phyloP scores from a whole-genome alignment of 2,797 vertebrate genomes.

The Muscicapa comitata region DNA sequence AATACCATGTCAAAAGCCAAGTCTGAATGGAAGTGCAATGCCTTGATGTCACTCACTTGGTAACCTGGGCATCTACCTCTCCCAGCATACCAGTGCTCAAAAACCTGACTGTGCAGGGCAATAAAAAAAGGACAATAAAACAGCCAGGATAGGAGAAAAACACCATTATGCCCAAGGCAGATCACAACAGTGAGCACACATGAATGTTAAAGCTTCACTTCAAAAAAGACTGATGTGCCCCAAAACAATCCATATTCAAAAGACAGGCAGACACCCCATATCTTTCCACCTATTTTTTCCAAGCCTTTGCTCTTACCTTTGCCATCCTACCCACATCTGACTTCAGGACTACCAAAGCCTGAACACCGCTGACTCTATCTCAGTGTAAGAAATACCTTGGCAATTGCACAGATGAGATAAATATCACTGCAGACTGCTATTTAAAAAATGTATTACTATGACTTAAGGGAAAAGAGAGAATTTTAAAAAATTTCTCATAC shows the following conservation, averaged over 20 bases:
- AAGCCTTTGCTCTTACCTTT: not conserved
- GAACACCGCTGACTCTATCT: not conserved
- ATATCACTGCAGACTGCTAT: not conserved
- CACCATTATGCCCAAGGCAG: not conserved
- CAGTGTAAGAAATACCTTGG: not conserved
- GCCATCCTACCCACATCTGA: not conserved
- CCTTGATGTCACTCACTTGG: not conserved
- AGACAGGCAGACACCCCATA: fast-evolving
- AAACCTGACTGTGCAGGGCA: not conserved
- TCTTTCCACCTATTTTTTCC: not conserved
- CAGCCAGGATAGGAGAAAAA: not conserved
- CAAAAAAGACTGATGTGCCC: not conserved
- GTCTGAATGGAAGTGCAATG: fast-evolving
- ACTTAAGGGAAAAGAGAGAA: not conserved
- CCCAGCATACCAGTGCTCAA: not conserved
- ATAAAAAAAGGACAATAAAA: not conserved
- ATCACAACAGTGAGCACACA: not conserved
- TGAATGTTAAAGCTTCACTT: not conserved
- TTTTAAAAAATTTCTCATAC: not conserved
- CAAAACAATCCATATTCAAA: not conserved
- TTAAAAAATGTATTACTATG: not conserved
- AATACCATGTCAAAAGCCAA: not conserved
- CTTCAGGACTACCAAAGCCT: not conserved
- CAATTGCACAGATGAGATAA: not conserved
- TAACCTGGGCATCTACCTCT: not conserved